Conservation (phyloP, 23 tunicate genomes). For the Botrylloides violaceus region DNA sequence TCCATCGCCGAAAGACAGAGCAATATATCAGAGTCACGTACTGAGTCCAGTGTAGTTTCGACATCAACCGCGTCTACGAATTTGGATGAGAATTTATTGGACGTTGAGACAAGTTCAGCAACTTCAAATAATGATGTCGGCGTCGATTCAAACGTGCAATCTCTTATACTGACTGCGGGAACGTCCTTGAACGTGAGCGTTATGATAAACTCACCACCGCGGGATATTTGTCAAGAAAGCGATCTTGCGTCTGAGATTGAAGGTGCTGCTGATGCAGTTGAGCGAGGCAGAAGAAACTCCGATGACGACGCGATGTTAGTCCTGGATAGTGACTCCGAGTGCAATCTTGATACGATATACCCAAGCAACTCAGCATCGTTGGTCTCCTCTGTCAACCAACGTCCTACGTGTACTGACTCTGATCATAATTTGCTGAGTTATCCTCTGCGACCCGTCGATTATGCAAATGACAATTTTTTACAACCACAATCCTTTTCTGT, state of each 20-base stretch:
- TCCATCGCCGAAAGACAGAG: not conserved
- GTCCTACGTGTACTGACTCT: not conserved
- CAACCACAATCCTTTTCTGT: not conserved
- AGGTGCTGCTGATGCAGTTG: no score
- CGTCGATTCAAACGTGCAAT: not conserved
- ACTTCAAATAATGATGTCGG: not conserved
- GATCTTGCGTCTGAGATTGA: no score
- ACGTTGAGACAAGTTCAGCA: not conserved
- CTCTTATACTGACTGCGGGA: conserved; percentile 3
- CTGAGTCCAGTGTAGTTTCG: not conserved
- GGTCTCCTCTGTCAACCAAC: not conserved
- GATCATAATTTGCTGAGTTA: not conserved
- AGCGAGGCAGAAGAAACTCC: no score
- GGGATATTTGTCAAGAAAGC: no score
- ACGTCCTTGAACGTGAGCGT: not conserved
- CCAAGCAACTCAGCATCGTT: not conserved
- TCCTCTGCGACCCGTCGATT: not conserved
- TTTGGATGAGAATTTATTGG: conserved; percentile 3
- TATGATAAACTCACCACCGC: conserved; percentile 4
- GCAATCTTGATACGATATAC: not conserved
- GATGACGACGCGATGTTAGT: no score
- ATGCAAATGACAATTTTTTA: not conserved
- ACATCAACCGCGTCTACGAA: not conserved
- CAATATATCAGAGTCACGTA: not conserved
- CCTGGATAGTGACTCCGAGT: no score